These are phyloP conservation scores for Stegastes partitus DNA, from an alignment of 2,113 vertebrate species.

Conservation along the genomic window DNA sequence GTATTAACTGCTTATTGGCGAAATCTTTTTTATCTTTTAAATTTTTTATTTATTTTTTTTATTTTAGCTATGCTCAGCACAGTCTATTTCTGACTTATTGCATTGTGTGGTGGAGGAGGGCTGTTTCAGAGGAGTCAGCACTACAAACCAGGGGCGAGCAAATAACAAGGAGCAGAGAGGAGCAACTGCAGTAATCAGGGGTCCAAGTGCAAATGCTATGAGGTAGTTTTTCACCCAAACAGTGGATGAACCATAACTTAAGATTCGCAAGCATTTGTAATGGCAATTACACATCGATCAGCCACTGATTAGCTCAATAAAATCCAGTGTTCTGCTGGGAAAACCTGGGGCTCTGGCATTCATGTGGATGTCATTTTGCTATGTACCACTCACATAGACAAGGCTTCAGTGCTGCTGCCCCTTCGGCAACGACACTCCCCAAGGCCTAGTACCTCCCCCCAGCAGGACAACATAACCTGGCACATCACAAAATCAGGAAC, in stretches of 20 bases:
- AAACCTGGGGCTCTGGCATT: no score
- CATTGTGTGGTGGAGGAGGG: constrained; percentile 6
- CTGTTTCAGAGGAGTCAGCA: constrained; percentile 47
- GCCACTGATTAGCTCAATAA: no score
- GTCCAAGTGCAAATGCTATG: neutral
- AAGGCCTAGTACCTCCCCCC: no score
- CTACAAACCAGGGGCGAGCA: neutral
- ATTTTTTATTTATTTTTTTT: constrained; percentile 7
- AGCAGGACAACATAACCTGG: no score
- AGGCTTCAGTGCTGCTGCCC: no score
- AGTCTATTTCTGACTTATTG: constrained; percentile 30
- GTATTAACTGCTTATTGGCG: constrained; percentile 4
- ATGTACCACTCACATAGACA: no score
- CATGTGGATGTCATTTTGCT: no score
- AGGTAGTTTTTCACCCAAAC: neutral
- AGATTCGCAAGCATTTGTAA: neutral
- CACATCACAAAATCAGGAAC: no score
- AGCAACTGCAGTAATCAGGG: neutral
- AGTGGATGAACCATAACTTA: neutral
- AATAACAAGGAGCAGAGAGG: neutral
- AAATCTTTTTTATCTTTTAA: constrained; percentile 25
- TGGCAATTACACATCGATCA: no score
- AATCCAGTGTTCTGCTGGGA: no score
- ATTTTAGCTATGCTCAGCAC: constrained; percentile 15
- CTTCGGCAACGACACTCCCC: no score